Evolutionary conservation across 2,888 invertebrate genomes (phyloP), one percentile per base, ranked within the genome.

Genomic region (Xylocampa areola): DNA sequence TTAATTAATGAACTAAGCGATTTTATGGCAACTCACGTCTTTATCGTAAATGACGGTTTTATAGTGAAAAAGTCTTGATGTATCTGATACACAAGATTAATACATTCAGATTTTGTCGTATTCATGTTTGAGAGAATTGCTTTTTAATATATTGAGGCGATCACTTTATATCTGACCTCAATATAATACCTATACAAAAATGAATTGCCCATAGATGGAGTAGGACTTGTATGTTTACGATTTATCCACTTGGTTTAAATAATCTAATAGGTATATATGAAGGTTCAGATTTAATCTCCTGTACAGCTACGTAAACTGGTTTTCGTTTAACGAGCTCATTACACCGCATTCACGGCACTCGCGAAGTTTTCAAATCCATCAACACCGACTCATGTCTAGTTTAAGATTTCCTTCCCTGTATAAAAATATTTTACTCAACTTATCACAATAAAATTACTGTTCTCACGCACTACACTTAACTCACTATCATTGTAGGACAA

Each of bases 11-110:
- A 55, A 64, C 65, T 69, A 67, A 67, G 53, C 72, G 54, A 67
- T 61, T 66, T 63, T 73, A 73, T 73, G 72, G 72, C 72, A 71
- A 74, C 72, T 68, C 37, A 54, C 47, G 17, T 69, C 41, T 54
- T 50, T 60, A 61, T 55, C 44, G 32, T 61, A 50, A 58, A 54
- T 55, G 52, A 43, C 32, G 14, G 25, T 44, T 40, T 45, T 19
- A 67, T 32, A 44, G 11, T 60, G 52, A 35, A 53, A 40, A 35
- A 61, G 47, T 39, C 25, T 8, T 7, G 8, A 13, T 44, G 14
- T 16, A 11, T 32, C 4, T 25, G 4, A 5, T 11, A 41, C 45
- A 37, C 25, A 54, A 30, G 25, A 60, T 23, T 14, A 49, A 32
- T 45, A 11, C 4, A 16, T 49, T 21, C 55, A 41, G 29, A 30